phyloP scores from a whole-genome alignment of 2,888 invertebrate genomes.

The Calliopum simillimum region DNA sequence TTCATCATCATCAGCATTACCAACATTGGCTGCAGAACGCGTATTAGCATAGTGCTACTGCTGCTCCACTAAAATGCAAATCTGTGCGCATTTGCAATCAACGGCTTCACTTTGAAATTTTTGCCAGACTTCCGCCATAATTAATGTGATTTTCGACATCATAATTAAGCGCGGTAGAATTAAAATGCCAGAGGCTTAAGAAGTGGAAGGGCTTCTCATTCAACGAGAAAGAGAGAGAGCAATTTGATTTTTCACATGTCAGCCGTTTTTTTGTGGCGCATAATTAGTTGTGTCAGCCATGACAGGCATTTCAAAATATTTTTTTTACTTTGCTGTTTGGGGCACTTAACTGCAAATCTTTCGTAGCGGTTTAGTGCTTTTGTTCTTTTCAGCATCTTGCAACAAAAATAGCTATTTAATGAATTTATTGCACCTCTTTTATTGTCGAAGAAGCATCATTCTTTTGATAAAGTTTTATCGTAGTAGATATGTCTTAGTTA shows the following conservation, averaged over 20 bases:
- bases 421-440: neutral
- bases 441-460: too few relatives aligned
- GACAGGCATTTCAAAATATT: too few relatives aligned
- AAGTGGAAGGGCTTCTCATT: neutral
- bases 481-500: too few relatives aligned
- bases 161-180: slow-evolving; percentile 13
- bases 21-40: too few relatives aligned
- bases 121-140: slow-evolving; percentile 11
- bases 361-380: too few relatives aligned
- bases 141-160: slow-evolving; percentile 18
- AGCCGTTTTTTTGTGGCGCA: slow-evolving; percentile 3
- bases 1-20: too few relatives aligned
- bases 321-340: too few relatives aligned
- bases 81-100: slow-evolving; percentile 16
- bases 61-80: neutral
- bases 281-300: slow-evolving; percentile 10
- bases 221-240: neutral
- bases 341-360: too few relatives aligned
- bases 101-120: slow-evolving; percentile 17
- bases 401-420: neutral
- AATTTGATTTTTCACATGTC: slow-evolving; percentile 12
- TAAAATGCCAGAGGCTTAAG: neutral
- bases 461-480: too few relatives aligned
- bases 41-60: too few relatives aligned
- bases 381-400: too few relatives aligned